Percentiles rank a stretch among this genome's conserved stretches.
Conservation (phyloP, 37 sponge, comb jelly and placozoan genomes). For the Cliona cf. orientalis region DNA sequence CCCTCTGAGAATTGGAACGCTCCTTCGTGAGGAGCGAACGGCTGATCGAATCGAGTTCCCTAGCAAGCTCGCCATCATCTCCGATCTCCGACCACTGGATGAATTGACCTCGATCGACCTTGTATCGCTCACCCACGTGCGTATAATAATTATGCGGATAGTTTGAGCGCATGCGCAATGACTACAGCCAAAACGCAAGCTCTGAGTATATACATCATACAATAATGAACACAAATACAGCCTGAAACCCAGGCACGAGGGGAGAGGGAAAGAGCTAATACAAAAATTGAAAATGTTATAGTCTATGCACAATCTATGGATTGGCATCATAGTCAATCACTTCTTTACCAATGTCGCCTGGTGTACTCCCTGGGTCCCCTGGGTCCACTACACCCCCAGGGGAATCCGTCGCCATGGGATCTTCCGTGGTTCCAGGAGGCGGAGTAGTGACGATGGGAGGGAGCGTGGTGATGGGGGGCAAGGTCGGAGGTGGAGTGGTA, state of each 20-base stretch:
- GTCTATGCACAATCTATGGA: too few species aligned
- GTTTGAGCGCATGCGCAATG: background rate
- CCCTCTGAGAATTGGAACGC: background rate
- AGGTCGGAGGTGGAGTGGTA: conserved; percentile 5
- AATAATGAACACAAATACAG: background rate
- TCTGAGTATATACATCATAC: background rate
- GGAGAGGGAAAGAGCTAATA: background rate
- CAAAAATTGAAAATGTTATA: too few species aligned
- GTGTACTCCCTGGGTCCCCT: background rate
- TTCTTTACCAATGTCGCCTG: background rate
- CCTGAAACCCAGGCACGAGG: too few species aligned
- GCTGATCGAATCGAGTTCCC: conserved; percentile 1
- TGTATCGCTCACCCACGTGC: background rate
- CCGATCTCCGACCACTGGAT: too few species aligned
- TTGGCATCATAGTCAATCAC: background rate
- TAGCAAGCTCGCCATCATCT: conserved; percentile 15
- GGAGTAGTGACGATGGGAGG: background rate
- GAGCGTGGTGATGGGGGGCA: background rate
- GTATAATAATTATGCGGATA: background rate
- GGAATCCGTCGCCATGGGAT: background rate
- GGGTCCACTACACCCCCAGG: background rate
- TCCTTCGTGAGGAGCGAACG: conserved; percentile 2
- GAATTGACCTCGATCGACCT: background rate
- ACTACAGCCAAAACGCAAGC: background rate
- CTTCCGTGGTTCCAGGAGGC: background rate